Base-by-base conservation (phyloP, 2,888 invertebrate genomes). In the Ophion costatus region DNA sequence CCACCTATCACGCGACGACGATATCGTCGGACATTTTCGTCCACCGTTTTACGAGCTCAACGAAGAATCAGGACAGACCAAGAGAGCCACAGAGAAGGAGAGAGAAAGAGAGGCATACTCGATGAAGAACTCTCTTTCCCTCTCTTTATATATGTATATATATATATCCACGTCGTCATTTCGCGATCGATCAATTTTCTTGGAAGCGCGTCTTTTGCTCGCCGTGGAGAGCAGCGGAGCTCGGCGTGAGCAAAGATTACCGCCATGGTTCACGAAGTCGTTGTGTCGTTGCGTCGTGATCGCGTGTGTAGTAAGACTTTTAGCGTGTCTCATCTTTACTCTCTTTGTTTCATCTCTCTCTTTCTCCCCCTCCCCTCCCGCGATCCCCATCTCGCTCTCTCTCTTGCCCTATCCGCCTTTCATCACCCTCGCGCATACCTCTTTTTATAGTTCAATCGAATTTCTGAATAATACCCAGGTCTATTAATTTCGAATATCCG, bases 1-100 rank as follows among this genome's bases (percentile, higher is more conserved):
- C 88, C 89, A 88, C 88, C 88, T 89, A 89, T 89, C 89, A 88
- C 89, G 88, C 89, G 88, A 86, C 83, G 74, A 85, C 82, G 87
- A 87, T 87, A 86, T 82, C 82, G 76, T 71, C 84, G 67, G 67
- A 87, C 82, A 87, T 88, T 89, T 90, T 89, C 84, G 83, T 87
- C 83, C 84, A 69, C 57, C 86, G 85, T 77, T 89, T 89, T 87
- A 86, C 87, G 84, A 86, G 73, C 82, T 80, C 82, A 14, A 59
- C 73, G 10, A 17, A 57, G 78, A 69, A 71, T 57, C 57, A 69
- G 29, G 29, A 61, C 24, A 42, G 71, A 20, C 33, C 29, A 29
- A 38, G 59, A 74, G 67, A 61, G 74, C 64, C 42, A 63, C 24
- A 45, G 29, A 74, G 74, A 17, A 22, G 24, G 29, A 74, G 74